Percentiles rank a stretch among this genome's conserved stretches.
Conservation (phyloP, 2,113 vertebrate genomes). For the Cnemophilus loriae region DNA sequence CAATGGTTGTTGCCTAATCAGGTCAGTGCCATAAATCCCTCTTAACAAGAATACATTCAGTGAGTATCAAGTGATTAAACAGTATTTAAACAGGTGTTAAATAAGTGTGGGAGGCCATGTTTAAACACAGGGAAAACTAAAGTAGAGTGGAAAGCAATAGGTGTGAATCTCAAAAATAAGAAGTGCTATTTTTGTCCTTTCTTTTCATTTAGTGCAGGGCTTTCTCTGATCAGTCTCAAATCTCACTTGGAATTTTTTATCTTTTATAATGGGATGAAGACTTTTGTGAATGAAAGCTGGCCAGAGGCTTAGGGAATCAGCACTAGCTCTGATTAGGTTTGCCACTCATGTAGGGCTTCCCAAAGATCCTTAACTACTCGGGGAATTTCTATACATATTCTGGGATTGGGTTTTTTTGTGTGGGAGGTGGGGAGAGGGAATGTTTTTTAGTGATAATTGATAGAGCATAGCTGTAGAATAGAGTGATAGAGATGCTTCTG, state of each 20-base stretch:
- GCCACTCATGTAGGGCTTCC: background rate
- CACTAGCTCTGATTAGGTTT: background rate
- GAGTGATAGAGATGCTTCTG: background rate
- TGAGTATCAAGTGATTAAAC: background rate
- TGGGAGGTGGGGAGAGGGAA: fast-evolving
- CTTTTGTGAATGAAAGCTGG: background rate
- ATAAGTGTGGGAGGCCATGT: background rate
- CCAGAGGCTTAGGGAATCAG: background rate
- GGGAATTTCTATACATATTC: background rate
- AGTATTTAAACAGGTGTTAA: constrained; percentile 1
- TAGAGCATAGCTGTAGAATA: background rate
- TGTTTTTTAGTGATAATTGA: background rate
- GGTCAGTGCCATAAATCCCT: constrained; percentile 33
- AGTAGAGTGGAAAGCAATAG: background rate
- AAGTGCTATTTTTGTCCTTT: background rate
- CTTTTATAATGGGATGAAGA: background rate
- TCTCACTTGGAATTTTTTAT: background rate
- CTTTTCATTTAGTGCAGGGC: background rate
- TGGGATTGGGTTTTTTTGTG: background rate
- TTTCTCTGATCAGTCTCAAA: background rate
- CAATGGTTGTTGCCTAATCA: constrained; percentile 27
- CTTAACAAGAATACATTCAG: background rate
- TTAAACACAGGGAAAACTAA: background rate
- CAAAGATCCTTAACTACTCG: background rate
- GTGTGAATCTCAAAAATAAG: background rate